Evolutionary conservation across 2,113 vertebrate species (phyloP).

Genomic region (Catharus fuscescens): DNA sequence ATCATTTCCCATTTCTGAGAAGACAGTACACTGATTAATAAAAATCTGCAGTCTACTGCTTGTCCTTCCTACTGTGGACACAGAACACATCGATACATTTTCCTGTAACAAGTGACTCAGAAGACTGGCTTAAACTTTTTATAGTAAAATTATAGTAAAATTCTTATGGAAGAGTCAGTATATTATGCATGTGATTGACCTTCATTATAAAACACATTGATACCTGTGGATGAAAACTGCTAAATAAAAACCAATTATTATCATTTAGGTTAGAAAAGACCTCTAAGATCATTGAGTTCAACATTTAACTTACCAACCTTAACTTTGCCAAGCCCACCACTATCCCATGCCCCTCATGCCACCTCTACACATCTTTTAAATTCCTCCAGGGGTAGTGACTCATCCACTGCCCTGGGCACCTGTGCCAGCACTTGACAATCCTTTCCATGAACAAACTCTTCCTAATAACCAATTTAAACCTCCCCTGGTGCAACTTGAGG

Average conservation of each 20-base stretch:
- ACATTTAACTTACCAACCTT: background rate
- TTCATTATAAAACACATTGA: background rate
- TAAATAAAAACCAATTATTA: background rate
- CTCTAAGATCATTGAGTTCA: background rate
- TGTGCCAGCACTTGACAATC: background rate
- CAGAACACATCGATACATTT: background rate
- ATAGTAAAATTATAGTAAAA: background rate
- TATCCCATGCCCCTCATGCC: background rate
- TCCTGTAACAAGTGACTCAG: background rate
- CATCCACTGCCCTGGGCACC: background rate
- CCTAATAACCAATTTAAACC: background rate
- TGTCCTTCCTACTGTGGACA: background rate
- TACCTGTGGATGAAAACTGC: background rate
- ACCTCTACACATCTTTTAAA: background rate
- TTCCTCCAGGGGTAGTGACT: background rate
- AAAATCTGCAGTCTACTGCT: background rate
- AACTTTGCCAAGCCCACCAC: background rate
- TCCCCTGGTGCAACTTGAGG: background rate
- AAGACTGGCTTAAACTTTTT: background rate
- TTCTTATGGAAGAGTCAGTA: background rate
- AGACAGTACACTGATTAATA: background rate
- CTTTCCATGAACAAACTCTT: background rate
- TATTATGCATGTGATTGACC: background rate
- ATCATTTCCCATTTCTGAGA: background rate
- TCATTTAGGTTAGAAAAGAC: background rate